These are phyloP conservation scores for Thalassoma bifasciatum DNA, from an alignment of 2,113 vertebrate genomes.

Conservation along the genomic window DNA sequence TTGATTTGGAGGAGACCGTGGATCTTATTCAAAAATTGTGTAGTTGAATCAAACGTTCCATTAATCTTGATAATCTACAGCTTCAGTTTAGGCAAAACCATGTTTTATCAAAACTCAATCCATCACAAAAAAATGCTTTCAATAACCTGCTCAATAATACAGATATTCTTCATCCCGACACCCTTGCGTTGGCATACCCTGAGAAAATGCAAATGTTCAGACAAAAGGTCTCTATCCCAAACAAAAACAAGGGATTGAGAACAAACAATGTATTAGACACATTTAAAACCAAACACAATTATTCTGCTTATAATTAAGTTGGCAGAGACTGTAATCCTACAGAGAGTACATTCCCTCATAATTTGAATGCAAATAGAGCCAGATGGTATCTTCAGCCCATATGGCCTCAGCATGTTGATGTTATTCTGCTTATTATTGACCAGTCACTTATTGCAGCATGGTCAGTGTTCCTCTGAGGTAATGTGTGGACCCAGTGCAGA, in stretches of 20 bases:
- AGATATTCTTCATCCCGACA: neutral
- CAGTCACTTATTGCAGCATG: conserved; percentile 13
- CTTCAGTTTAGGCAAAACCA: neutral
- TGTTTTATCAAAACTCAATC: too few relatives aligned
- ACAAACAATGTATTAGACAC: neutral
- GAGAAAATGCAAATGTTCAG: neutral
- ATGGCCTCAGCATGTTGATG: conserved; percentile 32
- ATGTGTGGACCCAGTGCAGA: neutral
- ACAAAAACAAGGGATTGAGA: too few relatives aligned
- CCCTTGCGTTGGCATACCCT: neutral
- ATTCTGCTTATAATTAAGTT: neutral
- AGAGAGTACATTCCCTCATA: conserved; percentile 2
- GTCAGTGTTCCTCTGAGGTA: conserved; percentile 1
- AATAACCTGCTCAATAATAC: too few relatives aligned
- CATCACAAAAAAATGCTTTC: too few relatives aligned
- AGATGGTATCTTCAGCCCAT: conserved; percentile 47
- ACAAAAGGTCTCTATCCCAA: neutral
- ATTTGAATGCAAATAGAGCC: conserved; percentile 40
- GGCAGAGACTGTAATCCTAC: neutral
- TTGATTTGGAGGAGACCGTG: neutral
- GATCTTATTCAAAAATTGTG: too few relatives aligned
- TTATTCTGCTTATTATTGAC: conserved; percentile 40
- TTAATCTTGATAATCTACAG: neutral
- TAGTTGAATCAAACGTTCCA: too few relatives aligned
- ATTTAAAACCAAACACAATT: neutral